phyloP scores from a whole-genome alignment of 2,113 vertebrate genomes.

The Dendrocopos noguchii region DNA sequence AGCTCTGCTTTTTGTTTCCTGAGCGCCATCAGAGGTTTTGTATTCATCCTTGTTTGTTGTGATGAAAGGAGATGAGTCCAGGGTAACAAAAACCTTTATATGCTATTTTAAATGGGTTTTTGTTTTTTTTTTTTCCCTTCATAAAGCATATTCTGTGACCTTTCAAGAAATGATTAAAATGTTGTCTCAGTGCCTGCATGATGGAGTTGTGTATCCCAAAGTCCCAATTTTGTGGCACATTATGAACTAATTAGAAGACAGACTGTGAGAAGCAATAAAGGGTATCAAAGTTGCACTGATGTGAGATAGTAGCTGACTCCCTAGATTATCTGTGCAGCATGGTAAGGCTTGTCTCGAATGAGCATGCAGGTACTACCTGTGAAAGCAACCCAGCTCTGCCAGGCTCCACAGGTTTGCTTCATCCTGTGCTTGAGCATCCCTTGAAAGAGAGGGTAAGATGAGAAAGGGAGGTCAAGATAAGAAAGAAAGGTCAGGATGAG shows the following conservation, averaged over 20 bases:
- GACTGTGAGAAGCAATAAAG: neutral
- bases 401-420: neutral
- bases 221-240: neutral
- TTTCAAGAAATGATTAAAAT: neutral
- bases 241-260: neutral
- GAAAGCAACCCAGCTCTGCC: neutral
- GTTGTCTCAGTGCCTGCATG: neutral
- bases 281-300: neutral
- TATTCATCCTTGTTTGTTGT: neutral
- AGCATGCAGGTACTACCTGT: neutral
- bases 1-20: neutral
- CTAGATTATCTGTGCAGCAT: neutral
- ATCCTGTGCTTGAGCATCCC: neutral
- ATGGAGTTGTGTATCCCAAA: neutral
- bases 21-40: neutral
- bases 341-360: neutral
- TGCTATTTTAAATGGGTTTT: neutral
- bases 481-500: too few relatives aligned
- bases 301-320: neutral
- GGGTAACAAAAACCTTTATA: neutral
- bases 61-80: neutral
- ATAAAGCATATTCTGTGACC: neutral
- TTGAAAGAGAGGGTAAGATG: neutral
- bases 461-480: neutral
- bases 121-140: neutral